phyloP scores from a whole-genome alignment of 1,140 invertebrate species.

The Drosophila tani region DNA sequence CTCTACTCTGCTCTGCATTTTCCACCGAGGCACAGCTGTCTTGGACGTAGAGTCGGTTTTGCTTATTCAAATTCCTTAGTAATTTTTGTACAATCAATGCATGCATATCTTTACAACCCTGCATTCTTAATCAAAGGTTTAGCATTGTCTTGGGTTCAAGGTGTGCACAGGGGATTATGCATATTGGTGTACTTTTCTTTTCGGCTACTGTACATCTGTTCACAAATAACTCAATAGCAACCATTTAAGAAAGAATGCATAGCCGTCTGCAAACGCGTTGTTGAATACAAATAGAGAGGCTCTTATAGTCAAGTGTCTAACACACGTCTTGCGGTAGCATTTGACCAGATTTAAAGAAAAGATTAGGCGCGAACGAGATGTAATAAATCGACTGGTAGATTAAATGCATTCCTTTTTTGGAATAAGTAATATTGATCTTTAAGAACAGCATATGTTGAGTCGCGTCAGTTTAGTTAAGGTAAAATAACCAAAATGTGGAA shows the following conservation, averaged over 20 bases:
- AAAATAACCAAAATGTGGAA: neutral
- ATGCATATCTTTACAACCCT: neutral
- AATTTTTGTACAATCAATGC: constrained; percentile 57
- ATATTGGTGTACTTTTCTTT: constrained; percentile 49
- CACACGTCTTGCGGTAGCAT: constrained; percentile 30
- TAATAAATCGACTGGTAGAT: neutral
- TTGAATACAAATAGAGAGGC: constrained; percentile 11
- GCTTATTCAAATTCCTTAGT: constrained; percentile 48
- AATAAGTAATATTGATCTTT: neutral
- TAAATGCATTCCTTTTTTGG: neutral
- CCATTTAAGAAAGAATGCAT: constrained; percentile 47
- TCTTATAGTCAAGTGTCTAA: constrained; percentile 53
- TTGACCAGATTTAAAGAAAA: neutral
- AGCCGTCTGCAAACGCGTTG: neutral
- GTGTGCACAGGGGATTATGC: constrained; percentile 70
- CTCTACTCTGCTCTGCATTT: constrained; percentile 49
- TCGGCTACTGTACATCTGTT: constrained; percentile 49
- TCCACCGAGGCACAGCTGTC: constrained; percentile 57
- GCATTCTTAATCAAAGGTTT: constrained; percentile 55
- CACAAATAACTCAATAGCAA: constrained; percentile 10
- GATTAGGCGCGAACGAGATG: neutral
- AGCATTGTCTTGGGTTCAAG: constrained; percentile 48
- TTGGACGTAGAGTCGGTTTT: constrained; percentile 21
- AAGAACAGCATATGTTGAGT: neutral
- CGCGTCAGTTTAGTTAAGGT: no score